These are phyloP conservation scores for Psilopogon haemacephalus DNA, from an alignment of 2,113 vertebrate species.

Conservation along the genomic window DNA sequence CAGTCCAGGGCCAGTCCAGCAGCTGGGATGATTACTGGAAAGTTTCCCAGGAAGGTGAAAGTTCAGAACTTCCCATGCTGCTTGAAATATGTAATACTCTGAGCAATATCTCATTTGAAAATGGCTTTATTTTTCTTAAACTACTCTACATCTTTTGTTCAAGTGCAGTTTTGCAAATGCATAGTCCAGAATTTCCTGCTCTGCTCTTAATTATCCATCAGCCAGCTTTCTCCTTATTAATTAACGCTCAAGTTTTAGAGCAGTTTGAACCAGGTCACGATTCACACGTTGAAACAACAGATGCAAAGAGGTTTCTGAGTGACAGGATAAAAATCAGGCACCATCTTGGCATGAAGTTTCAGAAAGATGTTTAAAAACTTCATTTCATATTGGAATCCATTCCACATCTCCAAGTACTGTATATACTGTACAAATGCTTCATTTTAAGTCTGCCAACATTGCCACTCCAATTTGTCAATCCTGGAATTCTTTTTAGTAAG, in stretches of 20 bases:
- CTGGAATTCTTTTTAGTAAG: slow-evolving; percentile 62
- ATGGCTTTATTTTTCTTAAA: background rate
- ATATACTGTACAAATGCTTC: slow-evolving; percentile 73
- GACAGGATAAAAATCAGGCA: slow-evolving; percentile 72
- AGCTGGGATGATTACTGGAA: background rate
- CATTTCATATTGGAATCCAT: slow-evolving; percentile 63
- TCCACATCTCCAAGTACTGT: slow-evolving; percentile 51
- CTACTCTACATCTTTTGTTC: background rate
- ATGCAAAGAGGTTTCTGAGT: slow-evolving; percentile 68
- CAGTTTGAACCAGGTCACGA: slow-evolving; percentile 66
- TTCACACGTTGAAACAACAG: slow-evolving; percentile 69
- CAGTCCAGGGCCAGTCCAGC: background rate
- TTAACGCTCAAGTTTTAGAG: slow-evolving; percentile 70
- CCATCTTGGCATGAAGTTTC: slow-evolving; percentile 62
- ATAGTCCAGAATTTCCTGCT: slow-evolving; percentile 45
- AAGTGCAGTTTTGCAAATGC: background rate
- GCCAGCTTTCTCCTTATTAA: slow-evolving; percentile 61
- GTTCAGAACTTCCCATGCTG: background rate
- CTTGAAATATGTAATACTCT: background rate
- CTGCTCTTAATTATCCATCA: slow-evolving; percentile 61
- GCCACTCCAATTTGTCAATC: slow-evolving; percentile 70
- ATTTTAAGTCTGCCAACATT: slow-evolving; percentile 66
- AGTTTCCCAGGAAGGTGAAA: background rate
- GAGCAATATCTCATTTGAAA: background rate
- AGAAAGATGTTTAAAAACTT: slow-evolving; percentile 67